Base-by-base conservation (phyloP, 2,113 vertebrate species). In the Neomonachus schauinslandi region DNA sequence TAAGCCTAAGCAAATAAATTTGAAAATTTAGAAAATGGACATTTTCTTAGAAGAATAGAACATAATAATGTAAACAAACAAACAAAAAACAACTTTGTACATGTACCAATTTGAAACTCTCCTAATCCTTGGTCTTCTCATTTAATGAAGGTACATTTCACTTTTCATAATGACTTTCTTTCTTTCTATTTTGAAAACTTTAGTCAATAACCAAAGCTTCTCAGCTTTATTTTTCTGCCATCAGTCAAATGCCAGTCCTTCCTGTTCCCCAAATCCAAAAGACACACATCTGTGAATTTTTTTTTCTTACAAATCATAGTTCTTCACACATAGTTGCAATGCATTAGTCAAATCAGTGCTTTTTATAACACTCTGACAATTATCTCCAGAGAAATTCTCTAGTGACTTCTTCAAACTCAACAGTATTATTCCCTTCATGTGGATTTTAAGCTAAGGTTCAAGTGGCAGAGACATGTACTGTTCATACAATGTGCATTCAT, bases 121-220 rank as follows among this genome's bases (percentile, higher is more conserved):
- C 6, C 4, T 46, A 4, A 65, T 42, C 5, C 3, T 57, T 51
- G 3, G 3, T 2, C 0, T 1, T 55, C 9, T 57, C 11, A 42
- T 14, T 51, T 71, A 72, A 67, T 46, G 15, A 96, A 74, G 2
- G 26, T 1, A 67, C 16, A 51, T 26, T 65, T 96, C 14, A 31
- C 49, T 76, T 7, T 81, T 90, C 4, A 57, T 55, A 16, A 82
- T 49, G 0, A 1, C 15, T 49, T 91, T 1, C 31, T 86, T 42
- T 91, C 7, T 28, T 14, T 59, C 2, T 67, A 15, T 89, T 80
- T 80, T 72, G n/a, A n/a, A 87, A 91, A n/a, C 1, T 94, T 19
- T 11, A 61, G 6, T 85, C 19, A 85, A 24, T 86, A 77, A 82
- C 12, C 22, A 89, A 77, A 42, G 3, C 0, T 63, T 57, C 7